Percentiles rank a stretch among this genome's conserved stretches.
Evolutionary conservation across 2,113 vertebrate species (phyloP).

Genomic region (Thalassoma bifasciatum): DNA sequence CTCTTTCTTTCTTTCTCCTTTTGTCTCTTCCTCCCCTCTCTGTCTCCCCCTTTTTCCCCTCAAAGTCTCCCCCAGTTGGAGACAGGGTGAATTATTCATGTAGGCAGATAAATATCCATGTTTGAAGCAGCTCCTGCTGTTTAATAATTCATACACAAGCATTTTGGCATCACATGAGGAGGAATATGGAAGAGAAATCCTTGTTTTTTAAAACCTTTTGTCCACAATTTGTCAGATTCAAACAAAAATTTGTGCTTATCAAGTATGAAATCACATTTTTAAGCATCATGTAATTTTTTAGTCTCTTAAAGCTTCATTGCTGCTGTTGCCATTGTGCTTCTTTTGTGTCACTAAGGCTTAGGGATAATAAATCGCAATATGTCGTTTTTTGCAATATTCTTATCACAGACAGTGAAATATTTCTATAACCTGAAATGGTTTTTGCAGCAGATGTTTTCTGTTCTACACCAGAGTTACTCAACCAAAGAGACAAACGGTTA

Average conservation of each 20-base stretch:
- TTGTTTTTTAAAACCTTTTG: neutral
- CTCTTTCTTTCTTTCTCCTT: neutral
- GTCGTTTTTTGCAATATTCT: too few relatives aligned
- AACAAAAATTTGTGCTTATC: neutral
- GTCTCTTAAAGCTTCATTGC: too few relatives aligned
- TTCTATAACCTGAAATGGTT: too few relatives aligned
- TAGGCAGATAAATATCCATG: conserved; percentile 57
- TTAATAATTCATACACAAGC: conserved; percentile 67
- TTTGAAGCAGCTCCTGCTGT: conserved; percentile 55
- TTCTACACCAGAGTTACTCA: too few relatives aligned
- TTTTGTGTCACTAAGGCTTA: too few relatives aligned
- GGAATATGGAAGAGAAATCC: too few relatives aligned
- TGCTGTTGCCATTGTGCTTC: too few relatives aligned
- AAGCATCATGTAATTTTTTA: too few relatives aligned
- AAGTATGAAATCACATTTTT: neutral
- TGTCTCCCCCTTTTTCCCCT: conserved; percentile 24
- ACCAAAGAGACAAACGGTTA: too few relatives aligned
- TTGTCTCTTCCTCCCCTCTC: conserved; percentile 9
- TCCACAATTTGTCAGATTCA: conserved; percentile 1
- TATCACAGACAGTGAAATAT: too few relatives aligned
- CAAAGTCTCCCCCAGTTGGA: conserved; percentile 10
- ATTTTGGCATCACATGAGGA: conserved; percentile 17
- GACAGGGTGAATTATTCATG: conserved; percentile 71
- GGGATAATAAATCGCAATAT: too few relatives aligned
- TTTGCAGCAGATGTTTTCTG: too few relatives aligned